Evolutionary conservation across 2,888 invertebrate species (phyloP).

Genomic region (Cosmia trapezina): DNA sequence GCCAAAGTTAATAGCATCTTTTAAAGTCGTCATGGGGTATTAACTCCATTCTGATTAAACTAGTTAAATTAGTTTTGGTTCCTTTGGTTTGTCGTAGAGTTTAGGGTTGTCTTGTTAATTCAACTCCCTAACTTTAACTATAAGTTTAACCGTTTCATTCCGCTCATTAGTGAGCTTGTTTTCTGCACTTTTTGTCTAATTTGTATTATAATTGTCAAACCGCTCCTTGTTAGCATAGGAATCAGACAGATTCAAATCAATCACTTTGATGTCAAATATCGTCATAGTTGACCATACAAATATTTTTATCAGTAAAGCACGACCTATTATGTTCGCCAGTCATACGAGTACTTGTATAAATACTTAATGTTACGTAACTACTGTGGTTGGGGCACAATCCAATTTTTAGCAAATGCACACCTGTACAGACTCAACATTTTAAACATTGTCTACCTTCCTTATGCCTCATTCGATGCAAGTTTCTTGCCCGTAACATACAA

Average conservation of each 20-base stretch:
- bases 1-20: constrained; percentile 12
- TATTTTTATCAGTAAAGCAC: neutral
- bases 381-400: too few relatives aligned
- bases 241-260: neutral
- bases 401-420: neutral
- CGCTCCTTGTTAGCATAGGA: neutral
- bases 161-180: constrained; percentile 4
- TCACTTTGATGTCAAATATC: neutral
- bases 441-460: neutral
- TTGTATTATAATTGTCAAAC: neutral
- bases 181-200: neutral
- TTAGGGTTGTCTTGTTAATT: constrained; percentile 14
- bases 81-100: constrained; percentile 13
- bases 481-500: too few relatives aligned
- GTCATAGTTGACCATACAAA: neutral
- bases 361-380: too few relatives aligned
- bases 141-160: constrained; percentile 3
- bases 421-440: neutral
- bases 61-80: constrained; percentile 24
- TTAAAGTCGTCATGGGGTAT: constrained; percentile 24
- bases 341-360: too few relatives aligned
- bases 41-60: constrained; percentile 13
- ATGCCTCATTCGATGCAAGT: too few relatives aligned
- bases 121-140: neutral
- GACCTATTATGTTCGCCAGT: neutral